A percentile compares a stretch with the other conserved stretches of the same genome.
These are phyloP conservation scores for Lanius ludovicianus DNA, from an alignment of 2,113 vertebrate species.

Conservation along the genomic window DNA sequence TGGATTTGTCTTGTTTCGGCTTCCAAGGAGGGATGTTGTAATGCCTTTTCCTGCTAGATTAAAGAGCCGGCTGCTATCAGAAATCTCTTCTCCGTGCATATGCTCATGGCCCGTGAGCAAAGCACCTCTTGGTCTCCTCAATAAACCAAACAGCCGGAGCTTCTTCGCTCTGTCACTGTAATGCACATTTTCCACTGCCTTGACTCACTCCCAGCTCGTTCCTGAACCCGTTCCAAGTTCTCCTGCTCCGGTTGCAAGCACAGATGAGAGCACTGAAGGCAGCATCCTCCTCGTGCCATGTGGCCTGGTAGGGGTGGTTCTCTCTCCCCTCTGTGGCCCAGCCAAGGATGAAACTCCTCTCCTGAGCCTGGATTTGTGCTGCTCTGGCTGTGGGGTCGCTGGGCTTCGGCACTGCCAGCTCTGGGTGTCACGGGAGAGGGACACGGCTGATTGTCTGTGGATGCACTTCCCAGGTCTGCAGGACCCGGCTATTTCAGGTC, in stretches of 20 bases:
- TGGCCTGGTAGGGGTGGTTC: not conserved
- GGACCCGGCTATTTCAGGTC: fast-evolving
- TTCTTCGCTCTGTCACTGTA: constrained; percentile 56
- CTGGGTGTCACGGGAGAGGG: fast-evolving
- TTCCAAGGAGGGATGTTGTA: constrained; percentile 53
- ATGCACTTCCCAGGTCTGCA: not conserved
- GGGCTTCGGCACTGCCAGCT: not conserved
- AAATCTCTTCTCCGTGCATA: constrained; percentile 45
- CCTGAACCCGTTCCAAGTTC: constrained; percentile 36
- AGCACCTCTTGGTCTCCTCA: constrained; percentile 57
- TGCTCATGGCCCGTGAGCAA: constrained; percentile 42
- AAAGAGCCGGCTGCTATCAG: constrained; percentile 66
- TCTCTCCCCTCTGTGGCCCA: not conserved
- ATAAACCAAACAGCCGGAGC: constrained; percentile 58
- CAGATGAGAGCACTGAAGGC: not conserved
- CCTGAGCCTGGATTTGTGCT: fast-evolving
- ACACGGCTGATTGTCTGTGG: fast-evolving
- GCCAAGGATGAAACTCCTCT: not conserved
- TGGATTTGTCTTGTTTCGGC: constrained; percentile 59
- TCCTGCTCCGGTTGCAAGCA: not conserved
- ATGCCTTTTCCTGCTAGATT: constrained; percentile 68
- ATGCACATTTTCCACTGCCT: constrained; percentile 57
- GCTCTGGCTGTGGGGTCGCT: fast-evolving
- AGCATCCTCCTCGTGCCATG: constrained; percentile 14
- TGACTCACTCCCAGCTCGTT: constrained; percentile 54